Evolutionary conservation across 2,888 invertebrate species (phyloP).

Genomic region (Phyto melanocephala): DNA sequence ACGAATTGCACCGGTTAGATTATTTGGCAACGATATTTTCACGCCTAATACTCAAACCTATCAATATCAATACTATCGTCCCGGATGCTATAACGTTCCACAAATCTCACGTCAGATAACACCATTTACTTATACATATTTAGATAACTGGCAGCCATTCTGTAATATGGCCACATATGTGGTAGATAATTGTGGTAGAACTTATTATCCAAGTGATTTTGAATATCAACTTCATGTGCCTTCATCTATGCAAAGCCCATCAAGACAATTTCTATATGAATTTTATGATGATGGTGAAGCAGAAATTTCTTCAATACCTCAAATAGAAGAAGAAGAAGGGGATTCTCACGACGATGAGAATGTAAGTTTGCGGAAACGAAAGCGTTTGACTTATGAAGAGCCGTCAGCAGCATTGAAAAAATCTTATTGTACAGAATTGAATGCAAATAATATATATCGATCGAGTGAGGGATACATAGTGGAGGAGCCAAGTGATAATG

Average conservation of each 20-base stretch:
- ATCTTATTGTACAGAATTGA: not conserved
- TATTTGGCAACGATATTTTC: not conserved
- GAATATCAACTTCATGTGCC: constrained; percentile 66
- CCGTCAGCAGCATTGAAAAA: not conserved
- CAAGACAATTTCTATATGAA: constrained; percentile 41
- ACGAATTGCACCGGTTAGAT: constrained; percentile 18
- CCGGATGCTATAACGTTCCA: constrained; percentile 69
- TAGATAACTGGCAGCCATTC: constrained; percentile 59
- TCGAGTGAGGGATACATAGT: constrained; percentile 72
- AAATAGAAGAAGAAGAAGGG: constrained; percentile 55
- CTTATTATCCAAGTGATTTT: constrained; percentile 68
- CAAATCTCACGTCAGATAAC: constrained; percentile 49
- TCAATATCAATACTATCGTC: constrained; percentile 69
- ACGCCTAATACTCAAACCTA: constrained; percentile 58
- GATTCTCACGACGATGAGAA: constrained; percentile 44
- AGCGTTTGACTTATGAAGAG: constrained; percentile 47
- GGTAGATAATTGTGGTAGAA: constrained; percentile 65
- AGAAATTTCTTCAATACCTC: constrained; percentile 38
- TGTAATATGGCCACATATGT: constrained; percentile 67
- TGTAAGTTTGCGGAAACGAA: constrained; percentile 63
- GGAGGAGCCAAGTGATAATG: constrained; percentile 71
- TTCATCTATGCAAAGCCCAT: not conserved
- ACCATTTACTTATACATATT: constrained; percentile 48
- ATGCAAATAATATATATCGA: constrained; percentile 64
- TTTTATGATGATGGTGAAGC: constrained; percentile 40